Evolutionary conservation across 1,140 invertebrate genomes (phyloP).

Genomic region (Drosophila eugracilis): DNA sequence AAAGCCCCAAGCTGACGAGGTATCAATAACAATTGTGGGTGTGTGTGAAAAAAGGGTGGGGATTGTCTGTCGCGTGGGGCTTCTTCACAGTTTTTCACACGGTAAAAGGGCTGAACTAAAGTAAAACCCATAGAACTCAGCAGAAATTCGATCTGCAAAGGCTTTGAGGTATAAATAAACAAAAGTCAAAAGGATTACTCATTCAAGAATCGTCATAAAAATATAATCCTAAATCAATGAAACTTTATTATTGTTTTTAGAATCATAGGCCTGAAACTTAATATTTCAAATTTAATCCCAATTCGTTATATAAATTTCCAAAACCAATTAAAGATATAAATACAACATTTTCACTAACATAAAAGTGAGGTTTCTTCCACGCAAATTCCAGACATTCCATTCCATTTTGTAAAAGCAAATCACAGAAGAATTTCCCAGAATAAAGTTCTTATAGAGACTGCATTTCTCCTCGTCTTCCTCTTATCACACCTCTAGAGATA

Average conservation of each 20-base stretch:
- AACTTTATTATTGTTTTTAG: too few relatives aligned
- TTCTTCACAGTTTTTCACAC: constrained; percentile 51
- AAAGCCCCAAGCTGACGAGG: constrained; percentile 61
- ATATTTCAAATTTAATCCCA: too few relatives aligned
- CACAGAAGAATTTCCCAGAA: background rate
- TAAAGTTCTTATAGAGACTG: constrained; percentile 7
- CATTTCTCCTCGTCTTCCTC: constrained; percentile 5
- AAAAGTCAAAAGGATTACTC: constrained; percentile 16
- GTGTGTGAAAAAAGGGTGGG: constrained; percentile 30
- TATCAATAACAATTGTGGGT: constrained; percentile 73
- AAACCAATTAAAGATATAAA: background rate
- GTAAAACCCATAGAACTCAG: background rate
- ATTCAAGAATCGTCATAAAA: background rate
- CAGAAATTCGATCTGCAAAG: constrained; percentile 43
- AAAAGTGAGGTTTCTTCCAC: background rate
- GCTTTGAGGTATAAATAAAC: constrained; percentile 52
- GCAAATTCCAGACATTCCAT: constrained; percentile 1
- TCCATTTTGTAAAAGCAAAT: background rate
- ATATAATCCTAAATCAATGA: too few relatives aligned
- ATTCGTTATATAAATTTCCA: too few relatives aligned
- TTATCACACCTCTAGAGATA: constrained; percentile 30
- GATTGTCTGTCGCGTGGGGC: constrained; percentile 54
- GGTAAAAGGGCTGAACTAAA: constrained; percentile 31
- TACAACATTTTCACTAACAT: background rate
- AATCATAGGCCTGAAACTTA: too few relatives aligned